Conservation (phyloP, 2,113 vertebrate genomes). For the Hippocampus zosterae region DNA sequence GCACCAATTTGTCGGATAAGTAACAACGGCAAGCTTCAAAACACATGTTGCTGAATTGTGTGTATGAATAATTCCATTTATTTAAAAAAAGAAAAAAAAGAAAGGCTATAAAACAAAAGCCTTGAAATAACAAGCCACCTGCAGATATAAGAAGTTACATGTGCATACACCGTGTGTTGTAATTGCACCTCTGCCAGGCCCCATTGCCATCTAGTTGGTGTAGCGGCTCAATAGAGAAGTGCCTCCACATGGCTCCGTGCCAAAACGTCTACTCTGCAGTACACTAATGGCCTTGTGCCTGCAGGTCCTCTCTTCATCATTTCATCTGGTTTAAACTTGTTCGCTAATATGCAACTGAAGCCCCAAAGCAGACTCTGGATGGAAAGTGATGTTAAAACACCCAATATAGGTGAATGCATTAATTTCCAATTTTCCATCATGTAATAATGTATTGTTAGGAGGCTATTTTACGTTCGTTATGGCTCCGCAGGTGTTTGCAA, state of each 20-base stretch:
- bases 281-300: conserved; percentile 26
- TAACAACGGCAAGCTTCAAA: conserved; percentile 24
- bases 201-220: conserved; percentile 39
- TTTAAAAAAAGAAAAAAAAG: conserved; percentile 2
- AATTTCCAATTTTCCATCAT: neutral
- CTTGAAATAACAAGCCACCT: conserved; percentile 38
- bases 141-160: conserved; percentile 20
- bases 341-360: conserved; percentile 12
- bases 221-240: conserved; percentile 29
- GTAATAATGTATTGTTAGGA: neutral
- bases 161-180: neutral
- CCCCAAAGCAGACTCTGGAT: neutral
- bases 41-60: conserved; percentile 26
- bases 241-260: conserved; percentile 33
- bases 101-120: neutral
- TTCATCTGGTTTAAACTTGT: conserved; percentile 32
- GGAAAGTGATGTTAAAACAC: neutral
- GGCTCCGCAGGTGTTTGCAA: neutral
- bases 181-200: conserved; percentile 32
- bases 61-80: neutral
- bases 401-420: conserved; percentile 7
- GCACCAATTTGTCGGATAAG: conserved; percentile 36
- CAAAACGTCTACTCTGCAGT: conserved; percentile 24
- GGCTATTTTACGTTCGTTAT: neutral
- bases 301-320: conserved; percentile 26